These are phyloP conservation scores for Ennomos quercinarius DNA, from an alignment of 2,888 invertebrate genomes.

Conservation along the genomic window DNA sequence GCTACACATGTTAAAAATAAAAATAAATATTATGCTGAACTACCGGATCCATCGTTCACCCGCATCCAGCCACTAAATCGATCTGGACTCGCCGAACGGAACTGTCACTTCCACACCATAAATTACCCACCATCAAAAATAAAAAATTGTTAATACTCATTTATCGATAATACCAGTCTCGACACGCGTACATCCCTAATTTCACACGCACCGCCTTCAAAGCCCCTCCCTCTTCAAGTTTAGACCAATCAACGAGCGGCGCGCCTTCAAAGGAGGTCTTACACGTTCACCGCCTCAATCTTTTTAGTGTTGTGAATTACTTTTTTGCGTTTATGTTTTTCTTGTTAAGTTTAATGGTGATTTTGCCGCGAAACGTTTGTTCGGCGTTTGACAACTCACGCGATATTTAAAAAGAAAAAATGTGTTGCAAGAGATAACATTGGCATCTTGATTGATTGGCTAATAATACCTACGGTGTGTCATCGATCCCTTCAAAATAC, in stretches of 20 bases:
- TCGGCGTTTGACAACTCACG: slow-evolving; percentile 72
- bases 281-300: slow-evolving; percentile 62
- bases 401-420: slow-evolving; percentile 50
- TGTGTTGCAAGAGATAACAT: slow-evolving; percentile 29
- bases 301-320: slow-evolving; percentile 79
- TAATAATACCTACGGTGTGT: background rate
- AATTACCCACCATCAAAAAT: slow-evolving; percentile 68
- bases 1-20: slow-evolving; percentile 19
- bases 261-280: slow-evolving; percentile 57
- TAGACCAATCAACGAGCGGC: slow-evolving; percentile 64
- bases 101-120: slow-evolving; percentile 75
- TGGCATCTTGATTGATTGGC: slow-evolving; percentile 36
- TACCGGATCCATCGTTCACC: slow-evolving; percentile 56
- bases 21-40: slow-evolving; percentile 38
- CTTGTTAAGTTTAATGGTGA: slow-evolving; percentile 61
- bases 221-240: slow-evolving; percentile 63
- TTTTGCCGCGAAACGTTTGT: slow-evolving; percentile 49
- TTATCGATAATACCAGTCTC: slow-evolving; percentile 72
- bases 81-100: slow-evolving; percentile 54
- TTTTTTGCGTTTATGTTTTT: slow-evolving; percentile 73
- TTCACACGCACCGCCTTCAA: slow-evolving; percentile 56
- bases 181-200: slow-evolving; percentile 68
- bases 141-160: slow-evolving; percentile 64
- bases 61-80: slow-evolving; percentile 53
- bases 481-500: too few relatives aligned